Conservation (phyloP, 2,113 vertebrate species). For the Chamaea fasciata region DNA sequence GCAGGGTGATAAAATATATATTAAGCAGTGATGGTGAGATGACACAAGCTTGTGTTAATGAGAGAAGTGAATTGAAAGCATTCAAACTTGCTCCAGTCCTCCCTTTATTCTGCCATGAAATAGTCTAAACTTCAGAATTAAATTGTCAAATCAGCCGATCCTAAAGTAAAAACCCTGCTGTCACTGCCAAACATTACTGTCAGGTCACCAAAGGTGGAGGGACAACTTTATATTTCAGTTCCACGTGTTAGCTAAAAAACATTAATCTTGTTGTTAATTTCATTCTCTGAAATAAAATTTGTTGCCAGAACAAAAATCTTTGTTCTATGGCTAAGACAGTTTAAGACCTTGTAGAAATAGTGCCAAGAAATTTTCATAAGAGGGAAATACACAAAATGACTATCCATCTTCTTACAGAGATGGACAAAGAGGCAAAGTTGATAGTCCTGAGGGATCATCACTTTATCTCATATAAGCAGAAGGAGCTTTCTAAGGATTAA, state of each 20-base stretch:
- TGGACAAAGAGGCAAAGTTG: not conserved
- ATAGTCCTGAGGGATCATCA: not conserved
- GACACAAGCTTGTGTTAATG: not conserved
- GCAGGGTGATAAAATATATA: not conserved
- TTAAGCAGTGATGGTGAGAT: not conserved
- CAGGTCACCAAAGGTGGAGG: not conserved
- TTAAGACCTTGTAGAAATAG: not conserved
- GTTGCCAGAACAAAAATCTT: not conserved
- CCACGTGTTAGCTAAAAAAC: not conserved
- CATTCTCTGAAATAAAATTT: not conserved
- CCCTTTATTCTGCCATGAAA: not conserved
- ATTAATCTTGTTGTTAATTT: not conserved
- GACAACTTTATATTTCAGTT: not conserved
- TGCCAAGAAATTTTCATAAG: not conserved
- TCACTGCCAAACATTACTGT: fast-evolving
- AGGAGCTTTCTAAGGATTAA: slow-evolving; percentile 11
- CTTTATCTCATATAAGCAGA: slow-evolving; percentile 3
- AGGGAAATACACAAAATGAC: not conserved
- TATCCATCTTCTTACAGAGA: not conserved
- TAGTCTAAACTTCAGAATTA: not conserved
- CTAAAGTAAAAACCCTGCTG: not conserved
- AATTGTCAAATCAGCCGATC: not conserved
- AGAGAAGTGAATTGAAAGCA: not conserved
- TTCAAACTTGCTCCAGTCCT: not conserved
- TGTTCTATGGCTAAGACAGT: not conserved